Evolutionary conservation across 2,113 vertebrate species (phyloP), one percentile per base, ranked within the genome.

Genomic region (Podocnemis expansa): DNA sequence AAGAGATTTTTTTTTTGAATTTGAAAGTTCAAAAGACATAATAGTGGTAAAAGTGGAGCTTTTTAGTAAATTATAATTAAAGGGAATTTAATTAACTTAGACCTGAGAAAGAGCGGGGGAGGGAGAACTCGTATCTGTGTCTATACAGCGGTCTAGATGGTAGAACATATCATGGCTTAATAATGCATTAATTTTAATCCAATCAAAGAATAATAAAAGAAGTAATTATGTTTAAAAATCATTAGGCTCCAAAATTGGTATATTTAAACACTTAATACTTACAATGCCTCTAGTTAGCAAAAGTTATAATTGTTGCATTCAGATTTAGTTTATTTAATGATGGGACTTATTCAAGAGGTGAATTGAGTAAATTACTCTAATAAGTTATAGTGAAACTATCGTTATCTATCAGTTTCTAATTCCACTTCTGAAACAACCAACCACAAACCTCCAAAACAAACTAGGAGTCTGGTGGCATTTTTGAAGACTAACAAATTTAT

Each of bases 61-160:
- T 99, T 99, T 98, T 99, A 98, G 98, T 98, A 98, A 99, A 99
- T 98, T 98, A 98, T 99, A 99, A 99, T 99, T 99, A 99, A 98
- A 99, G 80, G 97, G 96, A 98, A 99, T 99, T 99, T 99, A 99
- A 99, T 99, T 99, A 99, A 99, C 98, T 99, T 98, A 98, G 98
- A 99, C 98, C 98, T 98, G 98, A 98, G 98, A 97, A 98, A 98
- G 98, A 97, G 94, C 85, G 88, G 91, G n/a, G 96, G 21, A 96
- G 95, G 97, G 94, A 91, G 97, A 98, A 93, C 96, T 97, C 98
- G 99, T 99, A 99, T 99, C 99, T 99, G 97, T 95, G 97, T 98
- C 98, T 98, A 98, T 97, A 98, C 98, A 99, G 98, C 98, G 97
- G 98, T 98, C 97, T 98, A 99, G 98, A 99, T 99, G 99, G 99